Base-by-base conservation (phyloP, 2,113 vertebrate genomes). In the Mus spicilegus region DNA sequence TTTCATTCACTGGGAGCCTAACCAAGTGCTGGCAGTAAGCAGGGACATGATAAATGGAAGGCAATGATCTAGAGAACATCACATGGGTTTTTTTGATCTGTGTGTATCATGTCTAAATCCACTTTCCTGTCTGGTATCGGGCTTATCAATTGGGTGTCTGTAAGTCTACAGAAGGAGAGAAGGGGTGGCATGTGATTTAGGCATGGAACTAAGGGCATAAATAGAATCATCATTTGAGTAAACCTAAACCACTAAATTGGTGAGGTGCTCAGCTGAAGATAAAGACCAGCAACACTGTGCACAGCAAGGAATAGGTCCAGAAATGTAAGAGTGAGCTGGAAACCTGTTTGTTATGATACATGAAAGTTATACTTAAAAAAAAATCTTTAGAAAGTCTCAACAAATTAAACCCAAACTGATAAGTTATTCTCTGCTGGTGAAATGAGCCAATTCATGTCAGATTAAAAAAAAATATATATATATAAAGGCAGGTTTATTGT, bases 1-100 rank as follows among this genome's bases (percentile, higher is more conserved):
- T 95, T 87, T 94, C 77, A 89, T 94, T 94, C 56, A 93, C 6
- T n/a, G 58, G 93, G 65, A 93, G 42, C n/a, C 77, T 72, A 92
- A 94, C 14, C 11, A 92, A 86, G 56, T 75, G 17, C 22, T 85
- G 33, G 54, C 65, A 87, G 2, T 3, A 96, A 92, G 2, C 4
- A 95, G 80, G n/a, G 87, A 46, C 28, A 75, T 85, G 88, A 75
- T 87, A 73, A 89, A 87, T 28, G n/a, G 63, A 85, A 80, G 26
- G 76, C 39, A 56, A 56, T 13, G 22, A 81, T 54, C n/a, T 69
- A 56, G 70, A 76, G 63, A 94, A 24, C 0, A 61, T 73, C 30
- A 78, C 30, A 46, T 28, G 16, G 67, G 72, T 94, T 91, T 24
- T 77, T 94, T 91, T 24, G 28, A 13, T 93, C 84, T 95, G 73